A percentile compares a stretch with the other conserved stretches of the same genome.
Conservation (phyloP, 2,888 invertebrate species). For the Amphipyra berbera region DNA sequence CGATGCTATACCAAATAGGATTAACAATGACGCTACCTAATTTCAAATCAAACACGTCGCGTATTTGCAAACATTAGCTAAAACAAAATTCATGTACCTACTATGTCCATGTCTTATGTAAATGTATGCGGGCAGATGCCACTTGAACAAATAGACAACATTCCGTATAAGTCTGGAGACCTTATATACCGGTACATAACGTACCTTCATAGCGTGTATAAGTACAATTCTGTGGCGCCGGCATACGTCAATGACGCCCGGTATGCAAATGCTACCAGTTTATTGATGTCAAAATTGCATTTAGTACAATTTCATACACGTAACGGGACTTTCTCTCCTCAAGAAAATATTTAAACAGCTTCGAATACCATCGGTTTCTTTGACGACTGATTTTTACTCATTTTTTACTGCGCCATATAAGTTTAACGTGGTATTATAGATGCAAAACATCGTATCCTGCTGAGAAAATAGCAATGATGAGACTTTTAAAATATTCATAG, state of each 20-base stretch:
- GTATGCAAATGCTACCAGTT: conserved; percentile 74
- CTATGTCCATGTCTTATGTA: conserved; percentile 57
- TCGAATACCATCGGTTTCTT: conserved; percentile 14
- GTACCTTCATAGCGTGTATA: conserved; percentile 36
- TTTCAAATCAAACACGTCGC: conserved; percentile 49
- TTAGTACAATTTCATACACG: conserved; percentile 43
- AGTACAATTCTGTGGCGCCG: conserved; percentile 55
- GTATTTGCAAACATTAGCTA: conserved; percentile 54
- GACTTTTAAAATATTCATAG: conserved; percentile 29
- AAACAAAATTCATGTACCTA: conserved; percentile 44
- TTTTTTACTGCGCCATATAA: conserved; percentile 13
- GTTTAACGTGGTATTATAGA: conserved; percentile 27
- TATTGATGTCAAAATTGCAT: conserved; percentile 64
- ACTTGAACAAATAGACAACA: conserved; percentile 71
- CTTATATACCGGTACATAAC: conserved; percentile 35
- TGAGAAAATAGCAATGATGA: conserved; percentile 40
- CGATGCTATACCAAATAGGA: conserved; percentile 44
- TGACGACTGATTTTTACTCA: conserved; percentile 17
- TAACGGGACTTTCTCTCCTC: conserved; percentile 53
- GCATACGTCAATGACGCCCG: conserved; percentile 66
- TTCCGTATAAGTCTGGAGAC: conserved; percentile 52
- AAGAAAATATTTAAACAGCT: conserved; percentile 29
- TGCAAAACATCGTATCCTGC: conserved; percentile 36
- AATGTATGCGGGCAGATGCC: conserved; percentile 70
- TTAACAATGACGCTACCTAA: conserved; percentile 57